Conservation (phyloP, 1,140 invertebrate genomes). For the Drosophila simulans region DNA sequence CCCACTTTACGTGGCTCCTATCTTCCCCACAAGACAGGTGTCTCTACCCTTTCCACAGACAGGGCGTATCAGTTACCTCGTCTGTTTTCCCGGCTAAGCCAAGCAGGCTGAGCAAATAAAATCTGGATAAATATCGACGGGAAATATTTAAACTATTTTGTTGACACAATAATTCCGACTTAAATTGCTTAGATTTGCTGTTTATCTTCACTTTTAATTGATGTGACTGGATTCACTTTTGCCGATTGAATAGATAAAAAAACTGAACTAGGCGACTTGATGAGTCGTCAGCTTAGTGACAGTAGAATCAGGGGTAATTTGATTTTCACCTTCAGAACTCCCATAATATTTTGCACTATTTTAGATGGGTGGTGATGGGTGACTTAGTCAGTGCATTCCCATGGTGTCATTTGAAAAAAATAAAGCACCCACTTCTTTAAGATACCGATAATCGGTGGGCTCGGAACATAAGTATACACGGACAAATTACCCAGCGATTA, state of each 20-base stretch:
- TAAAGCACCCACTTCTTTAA: background rate
- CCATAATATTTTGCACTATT: too few relatives aligned
- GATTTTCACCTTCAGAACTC: background rate
- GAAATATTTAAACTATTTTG: conserved; percentile 65
- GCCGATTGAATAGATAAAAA: conserved; percentile 46
- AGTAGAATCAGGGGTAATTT: conserved; percentile 3
- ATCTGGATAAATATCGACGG: conserved; percentile 31
- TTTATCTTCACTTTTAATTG: conserved; percentile 25
- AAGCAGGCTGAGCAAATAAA: conserved; percentile 63
- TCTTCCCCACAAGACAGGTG: conserved; percentile 31
- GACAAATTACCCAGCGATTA: conserved; percentile 78
- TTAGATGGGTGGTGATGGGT: too few relatives aligned
- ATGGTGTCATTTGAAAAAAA: conserved; percentile 13
- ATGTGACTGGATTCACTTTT: conserved; percentile 48
- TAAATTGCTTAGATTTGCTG: conserved; percentile 7
- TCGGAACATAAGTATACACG: conserved; percentile 52
- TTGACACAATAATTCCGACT: conserved; percentile 45
- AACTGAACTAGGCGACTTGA: conserved; percentile 2
- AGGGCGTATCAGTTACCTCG: conserved; percentile 48
- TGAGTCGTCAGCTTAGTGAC: conserved; percentile 2
- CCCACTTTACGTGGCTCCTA: conserved; percentile 21
- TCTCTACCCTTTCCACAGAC: conserved; percentile 7
- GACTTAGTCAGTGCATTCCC: conserved; percentile 1
- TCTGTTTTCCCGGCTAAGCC: conserved; percentile 38
- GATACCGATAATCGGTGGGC: conserved; percentile 29